These are phyloP conservation scores for Phocoena phocoena DNA, from an alignment of 2,113 vertebrate genomes.

Conservation along the genomic window DNA sequence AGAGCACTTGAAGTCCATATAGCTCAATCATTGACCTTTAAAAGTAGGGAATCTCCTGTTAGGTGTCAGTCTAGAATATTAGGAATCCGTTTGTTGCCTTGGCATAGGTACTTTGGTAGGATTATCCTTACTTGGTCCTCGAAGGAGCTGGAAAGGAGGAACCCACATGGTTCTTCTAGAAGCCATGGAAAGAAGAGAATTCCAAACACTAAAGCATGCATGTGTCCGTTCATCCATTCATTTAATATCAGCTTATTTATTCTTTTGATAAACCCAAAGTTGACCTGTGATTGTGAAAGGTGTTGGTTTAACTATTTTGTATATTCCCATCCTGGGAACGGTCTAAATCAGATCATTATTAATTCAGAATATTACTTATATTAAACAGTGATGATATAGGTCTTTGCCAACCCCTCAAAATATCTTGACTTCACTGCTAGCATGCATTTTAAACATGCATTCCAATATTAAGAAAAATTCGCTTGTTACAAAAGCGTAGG, in stretches of 20 bases:
- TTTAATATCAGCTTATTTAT: neutral
- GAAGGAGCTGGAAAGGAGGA: neutral
- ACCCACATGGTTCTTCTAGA: neutral
- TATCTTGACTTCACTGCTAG: neutral
- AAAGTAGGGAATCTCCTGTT: neutral
- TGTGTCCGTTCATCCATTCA: neutral
- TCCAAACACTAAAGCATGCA: neutral
- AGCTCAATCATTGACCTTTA: neutral
- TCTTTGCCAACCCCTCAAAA: neutral
- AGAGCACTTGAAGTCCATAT: neutral
- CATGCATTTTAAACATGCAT: neutral
- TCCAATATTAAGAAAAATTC: neutral
- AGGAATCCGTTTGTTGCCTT: neutral
- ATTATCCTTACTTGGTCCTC: neutral
- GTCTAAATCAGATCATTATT: neutral
- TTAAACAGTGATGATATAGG: neutral
- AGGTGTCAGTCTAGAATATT: neutral
- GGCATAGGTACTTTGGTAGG: neutral
- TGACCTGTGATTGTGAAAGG: neutral
- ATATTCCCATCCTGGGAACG: neutral
- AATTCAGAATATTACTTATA: neutral
- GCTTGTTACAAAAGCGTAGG: neutral
- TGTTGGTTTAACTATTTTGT: neutral
- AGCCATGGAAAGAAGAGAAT: neutral
- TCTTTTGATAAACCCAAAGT: neutral